These are phyloP conservation scores for Drosophila pruinosa DNA, from an alignment of 1,140 invertebrate genomes.

Conservation along the genomic window DNA sequence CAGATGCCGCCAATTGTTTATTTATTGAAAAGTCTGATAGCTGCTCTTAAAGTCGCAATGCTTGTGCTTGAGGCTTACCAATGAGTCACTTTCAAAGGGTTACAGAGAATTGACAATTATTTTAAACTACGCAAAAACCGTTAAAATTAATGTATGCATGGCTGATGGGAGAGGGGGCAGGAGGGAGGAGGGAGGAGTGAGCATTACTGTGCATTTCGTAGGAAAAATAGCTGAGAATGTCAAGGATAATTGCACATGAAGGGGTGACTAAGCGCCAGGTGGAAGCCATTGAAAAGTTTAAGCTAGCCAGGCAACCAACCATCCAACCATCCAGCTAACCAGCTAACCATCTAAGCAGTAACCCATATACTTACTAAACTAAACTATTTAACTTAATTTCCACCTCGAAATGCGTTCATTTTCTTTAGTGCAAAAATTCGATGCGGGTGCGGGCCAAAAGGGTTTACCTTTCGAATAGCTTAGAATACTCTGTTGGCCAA, in stretches of 20 bases:
- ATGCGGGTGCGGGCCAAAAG: conserved; percentile 38
- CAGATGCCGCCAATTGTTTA: neutral
- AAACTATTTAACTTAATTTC: conserved; percentile 66
- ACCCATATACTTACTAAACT: conserved; percentile 45
- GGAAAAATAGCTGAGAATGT: conserved; percentile 46
- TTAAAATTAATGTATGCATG: conserved; percentile 41
- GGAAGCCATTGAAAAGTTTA: conserved; percentile 34
- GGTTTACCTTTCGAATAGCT: conserved; percentile 35
- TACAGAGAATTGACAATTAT: conserved; percentile 34
- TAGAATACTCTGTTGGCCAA: conserved; percentile 48
- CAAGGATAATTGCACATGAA: conserved; percentile 45
- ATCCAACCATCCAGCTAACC: conserved; percentile 4
- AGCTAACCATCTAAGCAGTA: conserved; percentile 15
- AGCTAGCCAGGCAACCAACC: conserved; percentile 5
- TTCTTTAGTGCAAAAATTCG: conserved; percentile 22
- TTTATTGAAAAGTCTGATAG: conserved; percentile 12
- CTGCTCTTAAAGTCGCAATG: neutral
- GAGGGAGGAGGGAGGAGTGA: neutral
- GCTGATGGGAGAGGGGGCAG: neutral
- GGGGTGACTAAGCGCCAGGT: conserved; percentile 75
- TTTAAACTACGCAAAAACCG: conserved; percentile 25
- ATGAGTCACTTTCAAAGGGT: conserved; percentile 7
- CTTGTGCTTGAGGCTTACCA: neutral
- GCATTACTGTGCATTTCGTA: conserved; percentile 35
- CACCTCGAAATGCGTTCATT: conserved; percentile 32